Conservation (phyloP, 1,140 invertebrate genomes). For the Heliothis subflexa region DNA sequence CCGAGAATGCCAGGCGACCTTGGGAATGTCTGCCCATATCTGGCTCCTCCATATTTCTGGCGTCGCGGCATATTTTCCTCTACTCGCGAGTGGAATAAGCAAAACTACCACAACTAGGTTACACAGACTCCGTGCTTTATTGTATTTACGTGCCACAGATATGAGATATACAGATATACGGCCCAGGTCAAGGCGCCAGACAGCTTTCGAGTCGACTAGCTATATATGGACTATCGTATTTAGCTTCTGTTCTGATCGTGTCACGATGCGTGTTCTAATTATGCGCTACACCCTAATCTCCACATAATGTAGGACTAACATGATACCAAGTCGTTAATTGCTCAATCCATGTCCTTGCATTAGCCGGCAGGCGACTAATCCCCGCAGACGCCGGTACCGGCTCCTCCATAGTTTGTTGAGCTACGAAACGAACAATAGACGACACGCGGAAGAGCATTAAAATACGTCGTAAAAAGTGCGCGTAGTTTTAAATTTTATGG, state of each 20-base stretch:
- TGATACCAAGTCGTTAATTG: conserved; percentile 63
- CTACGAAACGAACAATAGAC: conserved; percentile 69
- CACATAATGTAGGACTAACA: conserved; percentile 72
- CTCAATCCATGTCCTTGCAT: conserved; percentile 77
- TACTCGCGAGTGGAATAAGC: conserved; percentile 70
- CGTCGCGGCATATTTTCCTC: conserved; percentile 67
- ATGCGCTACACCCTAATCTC: conserved; percentile 69
- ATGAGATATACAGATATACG: conserved; percentile 77
- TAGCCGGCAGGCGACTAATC: conserved; percentile 56
- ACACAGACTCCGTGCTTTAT: conserved; percentile 77
- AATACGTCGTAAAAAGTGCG: conserved; percentile 78
- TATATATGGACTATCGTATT: conserved; percentile 74
- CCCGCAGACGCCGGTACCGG: conserved; percentile 55
- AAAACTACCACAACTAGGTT: conserved; percentile 78
- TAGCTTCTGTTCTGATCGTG: conserved; percentile 74
- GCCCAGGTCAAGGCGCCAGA: conserved; percentile 77
- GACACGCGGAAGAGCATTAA: conserved; percentile 79
- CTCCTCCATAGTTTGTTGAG: conserved; percentile 33
- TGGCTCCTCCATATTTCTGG: conserved; percentile 60
- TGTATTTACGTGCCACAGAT: conserved; percentile 83
- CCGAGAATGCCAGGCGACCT: conserved; percentile 52
- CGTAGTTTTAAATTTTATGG: conserved; percentile 84
- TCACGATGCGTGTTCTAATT: conserved; percentile 71
- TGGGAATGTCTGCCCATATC: conserved; percentile 50
- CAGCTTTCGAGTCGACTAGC: conserved; percentile 76